phyloP scores from a whole-genome alignment of 2,888 invertebrate genomes.

The Parascotia fuliginaria region DNA sequence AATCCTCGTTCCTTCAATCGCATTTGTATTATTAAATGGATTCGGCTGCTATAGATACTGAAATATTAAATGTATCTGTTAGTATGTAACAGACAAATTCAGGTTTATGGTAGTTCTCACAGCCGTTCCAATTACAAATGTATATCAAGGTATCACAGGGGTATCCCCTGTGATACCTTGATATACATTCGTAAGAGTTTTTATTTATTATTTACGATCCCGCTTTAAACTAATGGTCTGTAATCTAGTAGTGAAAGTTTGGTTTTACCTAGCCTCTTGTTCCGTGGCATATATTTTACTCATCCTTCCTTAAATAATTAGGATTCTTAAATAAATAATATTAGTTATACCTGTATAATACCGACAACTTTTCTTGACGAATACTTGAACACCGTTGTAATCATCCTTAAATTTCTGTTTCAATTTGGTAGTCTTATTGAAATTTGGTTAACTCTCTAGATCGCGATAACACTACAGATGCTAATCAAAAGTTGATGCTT shows the following conservation, averaged over 20 bases:
- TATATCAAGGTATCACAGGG: constrained; percentile 1
- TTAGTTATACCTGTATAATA: no score
- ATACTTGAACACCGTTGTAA: no score
- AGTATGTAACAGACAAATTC: constrained; percentile 18
- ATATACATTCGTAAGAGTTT: no score
- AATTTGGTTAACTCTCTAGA: no score
- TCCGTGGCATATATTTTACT: background rate
- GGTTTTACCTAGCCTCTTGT: background rate
- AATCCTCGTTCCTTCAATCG: constrained; percentile 23
- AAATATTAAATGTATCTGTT: constrained; percentile 13
- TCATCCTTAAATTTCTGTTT: no score
- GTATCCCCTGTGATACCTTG: no score
- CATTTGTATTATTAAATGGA: constrained; percentile 33
- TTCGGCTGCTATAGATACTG: constrained; percentile 13
- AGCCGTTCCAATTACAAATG: constrained; percentile 10
- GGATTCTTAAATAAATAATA: no score
- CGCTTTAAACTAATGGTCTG: background rate
- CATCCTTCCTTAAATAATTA: no score
- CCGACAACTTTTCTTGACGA: no score
- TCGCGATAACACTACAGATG: no score
- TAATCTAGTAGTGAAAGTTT: background rate
- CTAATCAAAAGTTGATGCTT: no score
- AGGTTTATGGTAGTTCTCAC: constrained; percentile 30
- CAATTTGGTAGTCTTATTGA: no score
- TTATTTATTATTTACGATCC: constrained; percentile 5